phyloP scores from a whole-genome alignment of 2,113 vertebrate species.

The Calyptommatus sinebrachiatus region DNA sequence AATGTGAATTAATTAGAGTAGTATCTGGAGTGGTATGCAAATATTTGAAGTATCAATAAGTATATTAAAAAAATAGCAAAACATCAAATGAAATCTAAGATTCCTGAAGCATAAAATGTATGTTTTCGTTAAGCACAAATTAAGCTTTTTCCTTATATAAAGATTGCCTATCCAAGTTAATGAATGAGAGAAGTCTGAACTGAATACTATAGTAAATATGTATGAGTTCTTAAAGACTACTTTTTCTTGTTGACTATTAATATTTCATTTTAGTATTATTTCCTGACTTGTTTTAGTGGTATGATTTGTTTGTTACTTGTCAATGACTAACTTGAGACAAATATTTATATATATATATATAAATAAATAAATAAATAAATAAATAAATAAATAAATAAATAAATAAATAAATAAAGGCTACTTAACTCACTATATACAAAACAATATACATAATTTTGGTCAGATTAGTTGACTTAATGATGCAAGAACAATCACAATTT shows the following conservation, averaged over 20 bases:
- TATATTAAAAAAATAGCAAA: slow-evolving; percentile 36
- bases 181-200: slow-evolving; percentile 23
- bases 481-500: slow-evolving; percentile 20
- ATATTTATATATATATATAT: too few species aligned
- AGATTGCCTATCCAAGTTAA: slow-evolving; percentile 5
- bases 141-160: slow-evolving; percentile 8
- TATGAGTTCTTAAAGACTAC: too few species aligned
- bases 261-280: too few species aligned
- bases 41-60: slow-evolving; percentile 45
- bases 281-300: too few species aligned
- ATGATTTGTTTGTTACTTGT: too few species aligned
- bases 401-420: too few species aligned
- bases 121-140: slow-evolving; percentile 34
- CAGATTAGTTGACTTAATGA: slow-evolving; percentile 23
- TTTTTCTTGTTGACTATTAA: too few species aligned
- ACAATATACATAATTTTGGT: not conserved
- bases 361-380: too few species aligned
- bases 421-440: not conserved
- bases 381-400: too few species aligned
- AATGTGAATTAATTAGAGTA: slow-evolving; percentile 19
- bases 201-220: slow-evolving; percentile 17
- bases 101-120: slow-evolving; percentile 18
- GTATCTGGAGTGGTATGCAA: slow-evolving; percentile 32
- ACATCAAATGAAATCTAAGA: slow-evolving; percentile 46
- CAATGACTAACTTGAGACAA: too few species aligned